Conservation (phyloP, 2,797 vertebrate genomes). For the Acridotheres tristis region DNA sequence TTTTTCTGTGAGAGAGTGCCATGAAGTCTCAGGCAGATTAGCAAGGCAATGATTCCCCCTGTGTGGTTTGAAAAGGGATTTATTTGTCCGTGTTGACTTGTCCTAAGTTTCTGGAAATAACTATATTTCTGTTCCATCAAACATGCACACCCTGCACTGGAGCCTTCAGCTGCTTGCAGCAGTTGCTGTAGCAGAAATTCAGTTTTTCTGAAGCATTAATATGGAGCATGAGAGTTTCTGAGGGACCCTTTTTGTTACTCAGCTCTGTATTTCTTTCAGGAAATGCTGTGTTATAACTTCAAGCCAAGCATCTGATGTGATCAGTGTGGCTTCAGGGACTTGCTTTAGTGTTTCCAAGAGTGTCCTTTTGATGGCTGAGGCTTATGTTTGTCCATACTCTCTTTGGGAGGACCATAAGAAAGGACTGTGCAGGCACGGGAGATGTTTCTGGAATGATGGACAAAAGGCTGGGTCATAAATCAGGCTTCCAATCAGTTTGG, state of each 20-base stretch:
- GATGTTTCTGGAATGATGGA: background rate
- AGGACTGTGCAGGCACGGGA: background rate
- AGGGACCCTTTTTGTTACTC: background rate
- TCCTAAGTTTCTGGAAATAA: background rate
- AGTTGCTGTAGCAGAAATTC: background rate
- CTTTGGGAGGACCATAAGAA: background rate
- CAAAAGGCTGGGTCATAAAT: background rate
- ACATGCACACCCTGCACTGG: background rate
- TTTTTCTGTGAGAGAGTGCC: background rate
- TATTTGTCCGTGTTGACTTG: background rate
- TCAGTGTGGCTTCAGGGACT: background rate
- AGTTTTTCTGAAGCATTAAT: background rate
- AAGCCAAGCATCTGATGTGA: background rate
- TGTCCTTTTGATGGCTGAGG: background rate
- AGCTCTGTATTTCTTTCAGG: background rate
- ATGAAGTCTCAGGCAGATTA: background rate
- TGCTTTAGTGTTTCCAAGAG: background rate
- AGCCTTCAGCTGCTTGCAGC: background rate
- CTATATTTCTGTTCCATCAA: background rate
- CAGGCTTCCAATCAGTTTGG: background rate
- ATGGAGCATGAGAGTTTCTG: background rate
- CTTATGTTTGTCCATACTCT: background rate
- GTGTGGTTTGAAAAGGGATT: background rate
- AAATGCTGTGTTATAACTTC: background rate
- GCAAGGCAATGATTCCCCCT: background rate